Conservation (phyloP, 2,888 invertebrate species). For the Epiblema foenella region DNA sequence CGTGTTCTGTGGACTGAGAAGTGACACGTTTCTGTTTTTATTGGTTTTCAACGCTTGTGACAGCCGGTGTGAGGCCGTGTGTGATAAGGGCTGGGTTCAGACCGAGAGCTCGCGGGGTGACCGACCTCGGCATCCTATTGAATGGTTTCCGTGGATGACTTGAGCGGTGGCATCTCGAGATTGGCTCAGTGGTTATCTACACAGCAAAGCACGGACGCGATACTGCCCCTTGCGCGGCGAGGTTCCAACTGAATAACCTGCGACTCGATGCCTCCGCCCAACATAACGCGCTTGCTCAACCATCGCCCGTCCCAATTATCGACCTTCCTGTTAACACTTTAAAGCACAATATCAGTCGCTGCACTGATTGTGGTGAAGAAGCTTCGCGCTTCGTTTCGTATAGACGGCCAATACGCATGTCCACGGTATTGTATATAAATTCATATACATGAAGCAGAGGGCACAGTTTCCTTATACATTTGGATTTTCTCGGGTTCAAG, state of each 20-base stretch:
- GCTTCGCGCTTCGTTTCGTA: constrained; percentile 79
- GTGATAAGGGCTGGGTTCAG: constrained; percentile 40
- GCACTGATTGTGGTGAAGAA: constrained; percentile 68
- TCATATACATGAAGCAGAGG: constrained; percentile 64
- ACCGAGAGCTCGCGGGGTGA: constrained; percentile 47
- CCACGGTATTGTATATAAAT: constrained; percentile 79
- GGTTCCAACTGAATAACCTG: constrained; percentile 82
- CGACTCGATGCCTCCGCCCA: constrained; percentile 83
- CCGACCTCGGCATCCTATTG: constrained; percentile 61
- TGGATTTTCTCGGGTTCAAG: constrained; percentile 82
- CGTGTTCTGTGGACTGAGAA: constrained; percentile 53
- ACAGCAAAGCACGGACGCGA: constrained; percentile 69
- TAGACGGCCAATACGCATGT: constrained; percentile 83
- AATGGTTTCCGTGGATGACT: constrained; percentile 62
- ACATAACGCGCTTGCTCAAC: constrained; percentile 82
- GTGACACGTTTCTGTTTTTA: constrained; percentile 70
- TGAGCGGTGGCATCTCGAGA: constrained; percentile 73
- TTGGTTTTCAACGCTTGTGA: constrained; percentile 61
- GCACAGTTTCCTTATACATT: constrained; percentile 82
- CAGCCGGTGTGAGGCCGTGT: constrained; percentile 60
- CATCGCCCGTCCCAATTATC: constrained; percentile 52
- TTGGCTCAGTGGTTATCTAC: constrained; percentile 73
- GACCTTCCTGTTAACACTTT: constrained; percentile 51
- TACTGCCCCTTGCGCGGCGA: constrained; percentile 76
- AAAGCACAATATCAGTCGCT: constrained; percentile 60